Conservation (phyloP, 2,797 vertebrate genomes). For the Cottoperca gobio region DNA sequence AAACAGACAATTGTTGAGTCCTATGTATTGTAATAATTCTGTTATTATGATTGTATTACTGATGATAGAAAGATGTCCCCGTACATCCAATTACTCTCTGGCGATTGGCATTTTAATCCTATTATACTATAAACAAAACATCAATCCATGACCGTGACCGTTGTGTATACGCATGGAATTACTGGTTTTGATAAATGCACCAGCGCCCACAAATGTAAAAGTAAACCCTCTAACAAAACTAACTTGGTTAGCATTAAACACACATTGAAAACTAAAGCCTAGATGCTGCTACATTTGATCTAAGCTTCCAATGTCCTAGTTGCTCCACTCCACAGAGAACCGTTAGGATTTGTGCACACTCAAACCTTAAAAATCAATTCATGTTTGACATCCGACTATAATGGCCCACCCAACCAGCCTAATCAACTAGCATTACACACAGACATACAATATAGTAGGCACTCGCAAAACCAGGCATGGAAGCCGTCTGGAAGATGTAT, state of each 20-base stretch:
- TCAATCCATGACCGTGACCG: not conserved
- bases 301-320: not conserved
- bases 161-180: not conserved
- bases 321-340: not conserved
- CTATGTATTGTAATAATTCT: not conserved
- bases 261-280: not conserved
- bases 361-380: not conserved
- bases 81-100: not conserved
- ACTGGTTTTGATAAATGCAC: not conserved
- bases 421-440: not conserved
- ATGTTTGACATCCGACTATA: not conserved
- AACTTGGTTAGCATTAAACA: not conserved
- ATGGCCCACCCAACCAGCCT: not conserved
- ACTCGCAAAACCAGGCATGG: not conserved
- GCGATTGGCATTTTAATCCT: not conserved
- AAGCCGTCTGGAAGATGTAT: not conserved
- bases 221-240: not conserved
- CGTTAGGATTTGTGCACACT: not conserved
- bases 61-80: not conserved
- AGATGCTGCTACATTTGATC: not conserved
- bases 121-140: not conserved
- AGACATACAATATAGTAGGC: not conserved
- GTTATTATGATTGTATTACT: not conserved
- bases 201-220: not conserved
- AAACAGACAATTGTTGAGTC: not conserved